Conservation (phyloP, 1,140 invertebrate species). For the Riptortus pedestris region DNA sequence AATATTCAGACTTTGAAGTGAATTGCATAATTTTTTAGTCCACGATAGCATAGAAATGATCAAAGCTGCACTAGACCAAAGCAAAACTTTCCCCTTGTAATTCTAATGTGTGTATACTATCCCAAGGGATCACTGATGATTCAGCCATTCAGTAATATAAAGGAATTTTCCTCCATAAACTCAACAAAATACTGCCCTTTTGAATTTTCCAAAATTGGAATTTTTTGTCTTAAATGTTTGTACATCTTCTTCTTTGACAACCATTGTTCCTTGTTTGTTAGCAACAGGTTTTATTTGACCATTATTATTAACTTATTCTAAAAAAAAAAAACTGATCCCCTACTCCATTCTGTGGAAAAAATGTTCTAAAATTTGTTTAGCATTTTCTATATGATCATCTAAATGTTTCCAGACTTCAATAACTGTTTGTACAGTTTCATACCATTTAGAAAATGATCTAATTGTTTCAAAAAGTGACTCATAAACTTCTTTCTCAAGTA, state of each 20-base stretch:
- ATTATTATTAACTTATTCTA: slow-evolving; percentile 29
- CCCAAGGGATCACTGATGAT: too few relatives aligned
- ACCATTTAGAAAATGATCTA: slow-evolving; percentile 68
- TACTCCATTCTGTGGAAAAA: slow-evolving; percentile 33
- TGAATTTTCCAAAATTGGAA: too few relatives aligned
- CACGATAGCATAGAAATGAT: too few relatives aligned
- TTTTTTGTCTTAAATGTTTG: slow-evolving; percentile 33
- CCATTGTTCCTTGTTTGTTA: slow-evolving; percentile 18
- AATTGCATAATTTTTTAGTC: too few relatives aligned
- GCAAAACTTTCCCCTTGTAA: too few relatives aligned
- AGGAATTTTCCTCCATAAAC: too few relatives aligned
- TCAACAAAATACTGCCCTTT: too few relatives aligned
- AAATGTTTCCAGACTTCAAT: slow-evolving; percentile 61
- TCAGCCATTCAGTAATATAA: too few relatives aligned
- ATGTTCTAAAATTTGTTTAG: slow-evolving; percentile 38
- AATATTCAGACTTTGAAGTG: too few relatives aligned
- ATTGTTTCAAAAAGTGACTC: slow-evolving; percentile 54
- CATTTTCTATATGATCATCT: slow-evolving; percentile 55
- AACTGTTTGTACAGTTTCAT: slow-evolving; percentile 70
- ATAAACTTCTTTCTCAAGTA: slow-evolving; percentile 53
- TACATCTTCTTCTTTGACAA: slow-evolving; percentile 21
- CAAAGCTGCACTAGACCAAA: too few relatives aligned
- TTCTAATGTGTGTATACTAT: too few relatives aligned
- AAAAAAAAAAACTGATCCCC: slow-evolving; percentile 32
- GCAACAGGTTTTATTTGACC: slow-evolving; percentile 23